A percentile compares a stretch with the other conserved stretches of the same genome.
Evolutionary conservation across 2,797 vertebrate species (phyloP).

Genomic region (Bucorvus abyssinicus): DNA sequence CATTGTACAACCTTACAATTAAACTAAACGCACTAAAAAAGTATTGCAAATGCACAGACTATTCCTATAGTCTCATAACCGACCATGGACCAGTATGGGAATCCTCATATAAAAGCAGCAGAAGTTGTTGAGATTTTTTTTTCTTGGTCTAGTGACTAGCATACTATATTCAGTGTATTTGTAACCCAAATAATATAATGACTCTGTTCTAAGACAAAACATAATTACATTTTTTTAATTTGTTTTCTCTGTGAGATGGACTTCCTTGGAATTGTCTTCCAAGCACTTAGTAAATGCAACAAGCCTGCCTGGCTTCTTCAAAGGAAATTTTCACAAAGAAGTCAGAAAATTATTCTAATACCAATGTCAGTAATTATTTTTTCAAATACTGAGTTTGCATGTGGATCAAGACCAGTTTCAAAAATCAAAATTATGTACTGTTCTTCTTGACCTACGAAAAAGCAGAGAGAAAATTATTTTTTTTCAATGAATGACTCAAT

Average conservation of each 20-base stretch:
- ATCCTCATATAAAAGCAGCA: neutral
- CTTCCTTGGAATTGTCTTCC: slow-evolving; percentile 78
- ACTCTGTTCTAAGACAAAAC: neutral
- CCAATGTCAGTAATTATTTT: slow-evolving; percentile 90
- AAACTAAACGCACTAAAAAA: neutral
- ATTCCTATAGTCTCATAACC: neutral
- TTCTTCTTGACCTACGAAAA: slow-evolving; percentile 84
- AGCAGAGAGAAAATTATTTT: neutral
- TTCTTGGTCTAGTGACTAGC: neutral
- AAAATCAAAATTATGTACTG: slow-evolving; percentile 97
- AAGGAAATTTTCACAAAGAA: slow-evolving; percentile 90
- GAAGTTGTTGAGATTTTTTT: neutral
- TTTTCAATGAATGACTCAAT: neutral
- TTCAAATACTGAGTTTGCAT: slow-evolving; percentile 88
- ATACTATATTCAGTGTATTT: neutral
- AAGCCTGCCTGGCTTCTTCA: slow-evolving; percentile 91
- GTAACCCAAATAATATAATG: neutral
- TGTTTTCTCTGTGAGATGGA: slow-evolving; percentile 75
- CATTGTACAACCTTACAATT: neutral
- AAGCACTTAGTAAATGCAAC: slow-evolving; percentile 91
- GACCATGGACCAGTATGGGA: neutral
- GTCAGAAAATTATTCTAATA: slow-evolving; percentile 78
- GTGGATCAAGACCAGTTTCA: slow-evolving; percentile 85
- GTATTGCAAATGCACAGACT: neutral
- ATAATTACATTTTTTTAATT: slow-evolving; percentile 78